A percentile compares a stretch with the other conserved stretches of the same genome.
These are phyloP conservation scores for Corydoras sp. DNA, from an alignment of 2,113 vertebrate genomes.

Conservation along the genomic window DNA sequence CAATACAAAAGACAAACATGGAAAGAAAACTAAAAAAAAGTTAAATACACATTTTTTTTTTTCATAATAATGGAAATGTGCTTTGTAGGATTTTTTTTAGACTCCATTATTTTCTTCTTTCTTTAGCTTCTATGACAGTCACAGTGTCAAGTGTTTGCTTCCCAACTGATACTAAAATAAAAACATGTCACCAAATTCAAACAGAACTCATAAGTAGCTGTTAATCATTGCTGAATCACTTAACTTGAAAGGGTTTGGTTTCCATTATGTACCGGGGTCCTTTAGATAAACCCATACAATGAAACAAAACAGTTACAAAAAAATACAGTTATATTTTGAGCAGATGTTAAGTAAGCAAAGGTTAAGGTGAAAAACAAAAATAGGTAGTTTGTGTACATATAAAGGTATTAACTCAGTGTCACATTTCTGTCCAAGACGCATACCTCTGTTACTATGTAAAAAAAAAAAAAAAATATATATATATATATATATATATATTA, in stretches of 20 bases:
- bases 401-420: too few relatives aligned
- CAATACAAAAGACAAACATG: too few relatives aligned
- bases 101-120: neutral
- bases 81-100: neutral
- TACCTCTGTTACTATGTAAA: too few relatives aligned
- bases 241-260: neutral
- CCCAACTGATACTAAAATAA: slow-evolving; percentile 16
- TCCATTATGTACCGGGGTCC: neutral
- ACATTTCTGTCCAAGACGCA: too few relatives aligned
- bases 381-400: too few relatives aligned
- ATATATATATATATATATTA: too few relatives aligned
- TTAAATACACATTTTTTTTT: neutral
- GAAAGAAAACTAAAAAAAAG: neutral
- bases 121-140: slow-evolving; percentile 3
- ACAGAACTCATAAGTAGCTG: neutral
- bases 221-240: slow-evolving; percentile 4
- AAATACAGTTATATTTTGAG: too few relatives aligned
- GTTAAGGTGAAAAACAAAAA: too few relatives aligned
- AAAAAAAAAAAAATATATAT: too few relatives aligned
- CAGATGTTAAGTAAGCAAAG: too few relatives aligned
- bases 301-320: too few relatives aligned
- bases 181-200: slow-evolving; percentile 2
- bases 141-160: slow-evolving; percentile 13
- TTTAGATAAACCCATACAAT: too few relatives aligned
- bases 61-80: neutral